Percentiles rank a stretch among this genome's conserved stretches.
Evolutionary conservation across 2,113 vertebrate species (phyloP).

Genomic region (Spermophilus dauricus): DNA sequence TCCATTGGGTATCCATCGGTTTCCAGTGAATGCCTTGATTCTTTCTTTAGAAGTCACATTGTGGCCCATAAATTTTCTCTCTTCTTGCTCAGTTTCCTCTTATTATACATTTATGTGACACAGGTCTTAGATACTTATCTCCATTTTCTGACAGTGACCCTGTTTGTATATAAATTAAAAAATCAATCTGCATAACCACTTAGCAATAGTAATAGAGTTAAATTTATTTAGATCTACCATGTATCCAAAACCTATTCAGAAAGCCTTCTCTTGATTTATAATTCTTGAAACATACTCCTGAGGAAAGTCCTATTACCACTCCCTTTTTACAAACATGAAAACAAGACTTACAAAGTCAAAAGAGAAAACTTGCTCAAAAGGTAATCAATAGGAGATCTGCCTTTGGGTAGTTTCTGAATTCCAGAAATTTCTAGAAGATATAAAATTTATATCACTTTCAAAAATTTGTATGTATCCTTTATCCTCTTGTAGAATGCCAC

Average conservation of each 20-base stretch:
- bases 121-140: not conserved
- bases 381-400: not conserved
- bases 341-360: not conserved
- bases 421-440: not conserved
- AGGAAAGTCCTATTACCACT: not conserved
- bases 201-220: not conserved
- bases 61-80: not conserved
- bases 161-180: slow-evolving; percentile 11
- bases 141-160: not conserved
- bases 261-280: slow-evolving; percentile 8
- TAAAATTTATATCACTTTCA: not conserved
- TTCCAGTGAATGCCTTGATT: not conserved
- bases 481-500: not conserved
- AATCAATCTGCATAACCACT: not conserved
- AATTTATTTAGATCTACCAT: not conserved
- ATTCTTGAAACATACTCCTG: not conserved
- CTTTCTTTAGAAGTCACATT: not conserved
- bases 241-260: not conserved
- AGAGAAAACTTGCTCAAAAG: not conserved
- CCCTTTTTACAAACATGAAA: not conserved
- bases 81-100: not conserved
- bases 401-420: not conserved
- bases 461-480: not conserved
- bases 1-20: not conserved
- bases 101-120: not conserved